Evolutionary conservation across 2,113 vertebrate genomes (phyloP).

Genomic region (Anoura caudifer): DNA sequence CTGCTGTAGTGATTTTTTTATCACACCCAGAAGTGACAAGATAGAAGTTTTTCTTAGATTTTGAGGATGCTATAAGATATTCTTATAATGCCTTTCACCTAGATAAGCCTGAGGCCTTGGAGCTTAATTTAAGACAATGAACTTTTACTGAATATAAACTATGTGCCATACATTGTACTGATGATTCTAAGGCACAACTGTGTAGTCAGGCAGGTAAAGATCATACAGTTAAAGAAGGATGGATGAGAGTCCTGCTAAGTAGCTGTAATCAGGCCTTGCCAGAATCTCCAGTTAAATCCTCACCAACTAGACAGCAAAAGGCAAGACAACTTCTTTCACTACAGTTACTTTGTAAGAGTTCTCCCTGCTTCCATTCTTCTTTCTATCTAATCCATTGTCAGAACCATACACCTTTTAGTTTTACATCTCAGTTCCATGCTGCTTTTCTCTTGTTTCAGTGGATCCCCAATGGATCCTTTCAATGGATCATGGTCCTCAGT

Average conservation of each 20-base stretch:
- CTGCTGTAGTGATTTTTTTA: not conserved
- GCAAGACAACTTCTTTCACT: not conserved
- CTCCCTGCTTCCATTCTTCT: not conserved
- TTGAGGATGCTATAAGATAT: not conserved
- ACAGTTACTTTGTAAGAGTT: not conserved
- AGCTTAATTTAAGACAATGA: not conserved
- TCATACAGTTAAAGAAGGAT: not conserved
- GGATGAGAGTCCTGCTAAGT: not conserved
- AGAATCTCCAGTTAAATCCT: not conserved
- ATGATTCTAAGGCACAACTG: not conserved
- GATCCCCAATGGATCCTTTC: not conserved
- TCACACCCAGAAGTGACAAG: not conserved
- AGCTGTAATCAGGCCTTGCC: not conserved
- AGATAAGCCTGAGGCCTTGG: not conserved
- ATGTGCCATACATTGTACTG: not conserved
- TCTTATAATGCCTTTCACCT: not conserved
- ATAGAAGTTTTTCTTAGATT: not conserved
- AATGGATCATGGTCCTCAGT: not conserved
- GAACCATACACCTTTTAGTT: not conserved
- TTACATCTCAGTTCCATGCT: not conserved
- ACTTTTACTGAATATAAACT: not conserved
- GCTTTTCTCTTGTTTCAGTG: not conserved
- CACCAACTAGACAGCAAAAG: not conserved
- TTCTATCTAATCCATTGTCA: not conserved
- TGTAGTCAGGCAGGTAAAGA: not conserved